These are phyloP conservation scores for Amphimallon solstitiale DNA, from an alignment of 2,888 invertebrate species.

Conservation along the genomic window DNA sequence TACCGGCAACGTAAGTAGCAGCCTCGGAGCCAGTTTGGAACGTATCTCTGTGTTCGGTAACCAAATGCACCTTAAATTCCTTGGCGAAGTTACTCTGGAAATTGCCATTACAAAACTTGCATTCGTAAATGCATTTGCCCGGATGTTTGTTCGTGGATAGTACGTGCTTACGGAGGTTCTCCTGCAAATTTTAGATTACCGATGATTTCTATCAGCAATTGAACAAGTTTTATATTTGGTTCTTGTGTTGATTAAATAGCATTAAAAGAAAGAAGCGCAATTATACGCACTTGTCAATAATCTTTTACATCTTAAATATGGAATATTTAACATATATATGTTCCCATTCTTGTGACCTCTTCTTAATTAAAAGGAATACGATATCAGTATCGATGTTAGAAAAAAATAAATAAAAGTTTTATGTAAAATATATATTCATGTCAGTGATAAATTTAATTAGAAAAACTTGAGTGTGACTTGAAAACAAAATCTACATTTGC, in stretches of 20 bases:
- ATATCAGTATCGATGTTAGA: no score
- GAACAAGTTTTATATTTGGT: not conserved
- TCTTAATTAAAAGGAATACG: no score
- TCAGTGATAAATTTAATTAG: no score
- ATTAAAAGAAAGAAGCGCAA: not conserved
- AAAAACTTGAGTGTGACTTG: no score
- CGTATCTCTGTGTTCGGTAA: conserved; percentile 66
- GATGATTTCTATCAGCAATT: not conserved
- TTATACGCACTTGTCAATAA: no score
- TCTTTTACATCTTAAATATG: no score
- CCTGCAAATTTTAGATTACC: conserved; percentile 65
- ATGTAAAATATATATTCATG: no score
- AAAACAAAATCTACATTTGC: no score
- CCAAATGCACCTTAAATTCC: conserved; percentile 74
- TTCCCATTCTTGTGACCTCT: no score
- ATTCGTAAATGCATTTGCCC: conserved; percentile 82
- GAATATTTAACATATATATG: no score
- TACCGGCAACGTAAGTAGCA: conserved; percentile 64
- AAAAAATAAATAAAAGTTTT: no score
- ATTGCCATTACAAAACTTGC: conserved; percentile 69
- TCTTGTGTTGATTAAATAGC: not conserved
- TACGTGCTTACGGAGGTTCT: conserved; percentile 89
- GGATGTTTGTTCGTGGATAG: conserved; percentile 81
- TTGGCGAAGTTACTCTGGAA: conserved; percentile 74
- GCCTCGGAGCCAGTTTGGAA: conserved; percentile 67